Evolutionary conservation across 2,888 invertebrate species (phyloP).

Genomic region (Psylliodes chrysocephalus): DNA sequence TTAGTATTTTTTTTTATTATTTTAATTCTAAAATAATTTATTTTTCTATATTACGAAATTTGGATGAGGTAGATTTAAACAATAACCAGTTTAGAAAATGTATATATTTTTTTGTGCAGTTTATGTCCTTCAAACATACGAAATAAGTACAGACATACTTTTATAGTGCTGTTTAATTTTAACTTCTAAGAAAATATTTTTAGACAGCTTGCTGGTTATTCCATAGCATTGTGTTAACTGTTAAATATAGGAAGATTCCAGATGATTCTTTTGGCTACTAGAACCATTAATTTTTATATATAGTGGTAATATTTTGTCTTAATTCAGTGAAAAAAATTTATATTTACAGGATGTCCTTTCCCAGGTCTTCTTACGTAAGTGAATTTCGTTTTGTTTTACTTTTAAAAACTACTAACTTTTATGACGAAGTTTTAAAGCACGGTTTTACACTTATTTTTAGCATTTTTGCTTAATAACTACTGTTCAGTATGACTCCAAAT

Average conservation of each 20-base stretch:
- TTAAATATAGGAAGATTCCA: conserved; percentile 40
- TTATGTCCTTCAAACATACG: conserved; percentile 17
- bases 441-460: conserved; percentile 24
- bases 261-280: conserved; percentile 36
- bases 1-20: conserved; percentile 22
- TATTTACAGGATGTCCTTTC: conserved; percentile 25
- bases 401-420: neutral
- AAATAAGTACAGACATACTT: conserved; percentile 26
- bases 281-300: conserved; percentile 10
- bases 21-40: conserved; percentile 5
- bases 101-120: conserved; percentile 10
- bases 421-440: neutral
- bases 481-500: no score
- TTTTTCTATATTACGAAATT: conserved; percentile 4
- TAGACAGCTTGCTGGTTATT: conserved; percentile 22
- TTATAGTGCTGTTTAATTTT: conserved; percentile 24
- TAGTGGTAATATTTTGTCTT: conserved; percentile 2
- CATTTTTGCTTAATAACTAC: conserved; percentile 13
- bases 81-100: conserved; percentile 2
- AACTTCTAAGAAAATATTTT: conserved; percentile 28
- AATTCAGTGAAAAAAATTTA: conserved; percentile 4
- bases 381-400: neutral
- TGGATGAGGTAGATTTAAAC: neutral
- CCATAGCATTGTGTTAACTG: conserved; percentile 16
- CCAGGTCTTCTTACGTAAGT: conserved; percentile 43